Evolutionary conservation across 30 jellyfish, hydroid and myxozoan species (phyloP).

Genomic region (Aurelia sp.): DNA sequence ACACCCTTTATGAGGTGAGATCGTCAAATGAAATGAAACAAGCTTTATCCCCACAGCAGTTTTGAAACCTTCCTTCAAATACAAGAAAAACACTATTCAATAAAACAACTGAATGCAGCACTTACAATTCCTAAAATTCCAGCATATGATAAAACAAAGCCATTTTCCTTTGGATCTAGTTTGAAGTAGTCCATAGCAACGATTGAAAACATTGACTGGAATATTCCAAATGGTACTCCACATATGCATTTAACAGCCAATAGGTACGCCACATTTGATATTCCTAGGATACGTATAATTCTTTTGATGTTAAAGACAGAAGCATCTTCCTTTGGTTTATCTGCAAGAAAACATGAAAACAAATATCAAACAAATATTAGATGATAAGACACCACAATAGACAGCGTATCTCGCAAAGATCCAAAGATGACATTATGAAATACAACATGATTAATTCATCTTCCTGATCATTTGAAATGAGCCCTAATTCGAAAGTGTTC

Average conservation of each 20-base stretch:
- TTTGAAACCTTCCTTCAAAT: too few species aligned
- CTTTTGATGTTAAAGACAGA: slow-evolving; percentile 50
- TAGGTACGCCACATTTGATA: slow-evolving; percentile 78
- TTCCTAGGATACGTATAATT: slow-evolving; percentile 52
- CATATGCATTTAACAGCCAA: slow-evolving; percentile 79
- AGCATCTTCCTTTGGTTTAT: slow-evolving; percentile 28
- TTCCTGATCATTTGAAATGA: too few species aligned
- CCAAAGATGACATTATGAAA: too few species aligned
- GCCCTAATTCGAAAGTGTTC: too few species aligned
- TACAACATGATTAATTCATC: too few species aligned
- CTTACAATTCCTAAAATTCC: slow-evolving; percentile 91
- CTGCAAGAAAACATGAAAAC: neutral
- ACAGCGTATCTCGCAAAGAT: too few species aligned
- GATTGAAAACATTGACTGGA: slow-evolving; percentile 89
- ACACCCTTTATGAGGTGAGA: too few species aligned
- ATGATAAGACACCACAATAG: too few species aligned
- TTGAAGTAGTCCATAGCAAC: slow-evolving; percentile 88
- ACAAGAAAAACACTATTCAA: too few species aligned
- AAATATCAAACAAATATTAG: too few species aligned
- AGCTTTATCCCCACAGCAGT: too few species aligned
- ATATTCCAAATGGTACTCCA: slow-evolving; percentile 90
- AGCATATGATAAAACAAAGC: slow-evolving; percentile 86
- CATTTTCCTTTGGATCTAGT: slow-evolving; percentile 89
- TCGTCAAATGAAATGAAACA: too few species aligned
- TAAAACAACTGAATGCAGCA: neutral